Base-by-base conservation (phyloP, 2,888 invertebrate genomes). In the Byasa hedistus region DNA sequence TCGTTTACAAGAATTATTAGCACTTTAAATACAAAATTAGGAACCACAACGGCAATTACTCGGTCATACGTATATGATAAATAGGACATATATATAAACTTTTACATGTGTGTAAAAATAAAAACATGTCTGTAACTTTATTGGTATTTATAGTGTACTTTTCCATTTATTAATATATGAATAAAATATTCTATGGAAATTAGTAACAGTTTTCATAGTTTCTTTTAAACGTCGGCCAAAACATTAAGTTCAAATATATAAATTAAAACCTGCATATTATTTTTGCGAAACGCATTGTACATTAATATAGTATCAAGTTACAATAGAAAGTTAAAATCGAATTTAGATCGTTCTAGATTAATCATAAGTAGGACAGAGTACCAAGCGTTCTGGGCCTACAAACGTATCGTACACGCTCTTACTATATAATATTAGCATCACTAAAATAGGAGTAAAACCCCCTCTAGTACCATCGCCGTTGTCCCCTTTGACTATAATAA, bases 371-470 rank as follows among this genome's bases (percentile, higher is more conserved):
- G 71, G 68, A 55, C 66, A 56, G 56, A 58, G 70, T 66, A 69
- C 57, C 61, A 68, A 72, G 66, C 69, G 71, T 69, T 61, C 58
- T 67, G 32, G 60, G 64, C 61, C 54, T 70, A 64, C 70, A 48
- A 51, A 71, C 72, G 71, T 71, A 60, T 68, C 62, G 60, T 65
- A 69, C 69, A 66, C 69, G 65, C 61, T 52, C 59, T 70, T 71
- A 62, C 70, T 72, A 72, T 69, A 67, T 59, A 62, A 56, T 44
- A 27, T 55, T 56, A 59, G 48, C 68, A 69, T 64, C 61, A 66
- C 73, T 72, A 68, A 72, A 77, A 73, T 72, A 76, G 80, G 76
- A 78, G 76, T 75, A 77, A 77, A 76, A 77, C 71, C 76, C 83
- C 82, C 81, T 69, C 66, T 80, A 75, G 81, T 72, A 68, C 61